Conservation (phyloP, 2,797 vertebrate species). For the Rhinichthys osculus region DNA sequence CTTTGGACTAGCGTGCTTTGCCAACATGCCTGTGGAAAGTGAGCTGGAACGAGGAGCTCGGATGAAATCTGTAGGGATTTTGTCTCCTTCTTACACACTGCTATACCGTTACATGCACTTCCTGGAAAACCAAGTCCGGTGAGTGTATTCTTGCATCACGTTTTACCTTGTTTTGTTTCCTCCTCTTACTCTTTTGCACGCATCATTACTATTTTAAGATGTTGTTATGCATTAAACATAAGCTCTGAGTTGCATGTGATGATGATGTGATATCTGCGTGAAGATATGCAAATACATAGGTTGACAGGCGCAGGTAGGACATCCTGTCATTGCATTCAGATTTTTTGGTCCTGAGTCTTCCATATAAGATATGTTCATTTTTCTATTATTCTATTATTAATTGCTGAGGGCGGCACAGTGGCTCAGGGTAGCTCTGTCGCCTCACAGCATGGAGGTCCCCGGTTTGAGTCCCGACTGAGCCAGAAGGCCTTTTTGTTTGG, state of each 20-base stretch:
- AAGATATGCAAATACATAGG: too few species aligned
- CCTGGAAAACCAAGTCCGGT: slow-evolving; percentile 99
- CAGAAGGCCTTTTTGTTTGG: too few species aligned
- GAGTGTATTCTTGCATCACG: slow-evolving; percentile 59
- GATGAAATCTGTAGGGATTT: slow-evolving; percentile 98
- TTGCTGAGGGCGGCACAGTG: neutral
- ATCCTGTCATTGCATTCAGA: too few species aligned
- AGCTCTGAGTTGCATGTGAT: slow-evolving; percentile 58
- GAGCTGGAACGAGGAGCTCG: slow-evolving; percentile 94
- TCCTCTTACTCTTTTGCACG: slow-evolving; percentile 1
- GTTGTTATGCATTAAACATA: slow-evolving; percentile 73
- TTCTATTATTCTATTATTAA: neutral
- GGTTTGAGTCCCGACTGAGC: too few species aligned
- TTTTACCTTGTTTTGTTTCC: slow-evolving; percentile 44
- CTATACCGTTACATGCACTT: slow-evolving; percentile 99
- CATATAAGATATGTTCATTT: too few species aligned
- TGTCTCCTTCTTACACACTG: slow-evolving; percentile 96
- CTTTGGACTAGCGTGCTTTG: slow-evolving; percentile 97
- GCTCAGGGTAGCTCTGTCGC: too few species aligned
- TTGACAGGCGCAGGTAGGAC: too few species aligned
- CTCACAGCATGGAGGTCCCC: too few species aligned
- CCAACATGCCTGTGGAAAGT: slow-evolving; percentile 98
- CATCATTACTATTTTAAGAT: slow-evolving; percentile 60
- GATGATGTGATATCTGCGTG: too few species aligned
- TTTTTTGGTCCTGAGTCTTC: too few species aligned